Base-by-base conservation (phyloP, 2,888 invertebrate species). In the Nineta flava region DNA sequence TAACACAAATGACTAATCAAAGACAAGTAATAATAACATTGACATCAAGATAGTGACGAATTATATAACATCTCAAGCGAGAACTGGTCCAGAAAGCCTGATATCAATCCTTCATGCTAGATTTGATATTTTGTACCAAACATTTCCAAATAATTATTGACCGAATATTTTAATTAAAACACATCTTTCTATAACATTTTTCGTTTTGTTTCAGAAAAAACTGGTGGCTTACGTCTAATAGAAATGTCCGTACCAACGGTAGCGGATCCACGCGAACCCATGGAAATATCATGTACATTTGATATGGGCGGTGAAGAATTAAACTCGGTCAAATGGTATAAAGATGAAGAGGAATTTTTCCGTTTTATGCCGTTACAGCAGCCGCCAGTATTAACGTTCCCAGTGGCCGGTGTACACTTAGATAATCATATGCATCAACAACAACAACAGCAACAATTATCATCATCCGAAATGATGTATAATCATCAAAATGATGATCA, bases 291-390 rank as follows among this genome's bases (percentile, higher is more conserved):
- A 48, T 73, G 73, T 57, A 66, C 64, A 54, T 73, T 71, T 58
- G 66, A 70, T 53, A 68, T 72, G 66, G 66, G 66, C 49, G 64
- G 63, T 3, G 71, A 72, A 54, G 67, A 70, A 40, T 55, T 73
- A 13, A 72, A 72, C 55, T 71, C 72, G 2, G 71, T 73, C 7
- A 73, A 73, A 57, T 73, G 72, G 72, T 73, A 72, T 54, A 65
- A 66, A 52, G 65, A 64, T 59, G 68, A 65, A 52, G 62, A 65
- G 53, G 72, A 72, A 58, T 73, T 73, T 59, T 73, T 72, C 58
- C 61, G 65, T 45, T 65, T 62, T 49, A 60, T 59, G 55, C 65
- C 65, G 4, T 53, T 56, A 32, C 56, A 60, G 46, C 59, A 58
- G 55, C 63, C 65, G 41, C 58, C 60, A 46, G 58, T 59, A 34